Evolutionary conservation across 1,140 invertebrate species (phyloP).

Genomic region (Polypedilum pembai): DNA sequence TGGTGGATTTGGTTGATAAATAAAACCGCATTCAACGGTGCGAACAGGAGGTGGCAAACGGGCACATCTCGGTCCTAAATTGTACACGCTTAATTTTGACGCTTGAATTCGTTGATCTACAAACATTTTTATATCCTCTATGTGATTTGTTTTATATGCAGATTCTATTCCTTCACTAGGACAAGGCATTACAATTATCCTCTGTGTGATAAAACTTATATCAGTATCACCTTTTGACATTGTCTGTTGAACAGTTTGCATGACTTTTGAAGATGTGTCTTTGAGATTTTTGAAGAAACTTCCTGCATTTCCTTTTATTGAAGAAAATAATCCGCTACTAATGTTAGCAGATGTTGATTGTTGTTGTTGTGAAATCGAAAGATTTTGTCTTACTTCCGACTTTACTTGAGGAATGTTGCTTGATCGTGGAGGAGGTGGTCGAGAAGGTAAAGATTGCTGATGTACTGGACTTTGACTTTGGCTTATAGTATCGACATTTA

Average conservation of each 20-base stretch:
- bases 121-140: conserved; percentile 78
- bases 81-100: conserved; percentile 71
- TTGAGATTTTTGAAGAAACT: conserved; percentile 88
- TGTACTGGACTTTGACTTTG: neutral
- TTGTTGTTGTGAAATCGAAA: conserved; percentile 36
- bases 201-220: conserved; percentile 82
- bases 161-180: conserved; percentile 91
- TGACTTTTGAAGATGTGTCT: conserved; percentile 92
- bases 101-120: conserved; percentile 66
- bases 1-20: conserved; percentile 50
- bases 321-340: conserved; percentile 63
- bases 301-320: conserved; percentile 72
- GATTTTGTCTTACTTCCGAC: conserved; percentile 34
- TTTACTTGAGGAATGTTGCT: conserved; percentile 39
- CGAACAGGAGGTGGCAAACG: conserved; percentile 49
- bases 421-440: conserved; percentile 43
- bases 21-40: conserved; percentile 60
- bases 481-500: neutral
- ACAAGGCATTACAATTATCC: conserved; percentile 85
- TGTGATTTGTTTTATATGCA: conserved; percentile 84
- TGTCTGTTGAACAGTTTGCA: conserved; percentile 89
- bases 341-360: conserved; percentile 33
- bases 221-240: conserved; percentile 84
- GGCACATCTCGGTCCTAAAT: conserved; percentile 53
- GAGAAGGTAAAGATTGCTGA: conserved; percentile 36